Evolutionary conservation across 2,797 vertebrate genomes (phyloP).

Genomic region (Pteropus rufus): DNA sequence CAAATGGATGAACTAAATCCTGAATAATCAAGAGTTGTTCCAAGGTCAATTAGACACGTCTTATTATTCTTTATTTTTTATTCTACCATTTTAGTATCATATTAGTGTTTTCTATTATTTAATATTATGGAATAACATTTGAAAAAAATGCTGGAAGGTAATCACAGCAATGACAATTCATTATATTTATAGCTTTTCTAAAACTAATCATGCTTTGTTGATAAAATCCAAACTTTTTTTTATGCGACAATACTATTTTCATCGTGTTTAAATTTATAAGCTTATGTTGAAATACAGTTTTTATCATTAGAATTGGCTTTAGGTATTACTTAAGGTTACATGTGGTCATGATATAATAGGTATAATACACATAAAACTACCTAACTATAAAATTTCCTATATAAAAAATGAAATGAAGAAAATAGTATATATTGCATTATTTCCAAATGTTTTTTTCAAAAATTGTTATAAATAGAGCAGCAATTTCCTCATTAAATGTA

Average conservation of each 20-base stretch:
- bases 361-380: not conserved
- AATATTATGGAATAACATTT: not conserved
- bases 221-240: not conserved
- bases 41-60: not conserved
- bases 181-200: not conserved
- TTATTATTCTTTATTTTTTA: not conserved
- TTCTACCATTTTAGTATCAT: not conserved
- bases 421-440: not conserved
- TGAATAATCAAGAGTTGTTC: constrained; percentile 16
- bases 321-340: not conserved
- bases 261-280: not conserved
- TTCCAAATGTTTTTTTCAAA: not conserved
- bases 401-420: not conserved
- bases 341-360: not conserved
- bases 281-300: not conserved
- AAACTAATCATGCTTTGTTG: not conserved
- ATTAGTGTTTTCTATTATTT: not conserved
- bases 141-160: not conserved
- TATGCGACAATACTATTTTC: not conserved
- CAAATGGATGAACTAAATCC: not conserved
- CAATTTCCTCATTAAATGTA: not conserved
- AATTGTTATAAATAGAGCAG: not conserved
- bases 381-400: not conserved
- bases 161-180: not conserved
- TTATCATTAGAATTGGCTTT: not conserved